Base-by-base conservation (phyloP, 2,113 vertebrate genomes). In the Dasyornis broadbenti region DNA sequence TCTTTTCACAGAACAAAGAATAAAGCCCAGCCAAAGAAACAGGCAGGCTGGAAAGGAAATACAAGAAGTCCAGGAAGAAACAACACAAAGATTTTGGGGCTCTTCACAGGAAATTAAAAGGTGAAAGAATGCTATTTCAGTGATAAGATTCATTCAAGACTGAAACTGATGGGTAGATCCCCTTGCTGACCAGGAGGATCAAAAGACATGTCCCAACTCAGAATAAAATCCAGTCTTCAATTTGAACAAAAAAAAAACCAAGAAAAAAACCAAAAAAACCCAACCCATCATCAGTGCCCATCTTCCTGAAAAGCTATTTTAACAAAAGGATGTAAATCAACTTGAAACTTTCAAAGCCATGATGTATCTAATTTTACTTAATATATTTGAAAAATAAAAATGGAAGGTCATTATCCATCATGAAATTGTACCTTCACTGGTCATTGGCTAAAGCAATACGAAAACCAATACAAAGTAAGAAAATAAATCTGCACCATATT, bases 11-110 rank as follows among this genome's bases (percentile, higher is more conserved):
- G 81, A 89, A 28, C n/a, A 69, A 84, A 88, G 54, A 88, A 53
- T 82, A 86, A 87, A 92, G 57, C 24, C 70, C 63, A 92, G 87
- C 95, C 94, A 88, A 6, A 90, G n/a, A 89, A 95, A 87, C 16
- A 59, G 39, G 40, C 31, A 65, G 94, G 89, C 81, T 92, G 82
- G 24, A 73, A 95, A 77, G 37, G 54, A 85, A 90, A 82, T 47
- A 57, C 11, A 91, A 72, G 79, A 84, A 56, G 30, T 60, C 27
- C 24, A 84, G 65, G 47, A 86, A 94, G 65, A 66, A 91, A 75
- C 22, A 72, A 16, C 35, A 66, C 13, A 24, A 90, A 86, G 65
- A 78, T 77, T 91, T 91, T 70, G 31, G 63, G 61, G 27, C 33
- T 85, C 79, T 86, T 60, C 24, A 33, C 17, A 88, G 45, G 80